Evolutionary conservation across 2,113 vertebrate genomes (phyloP), one percentile per base, ranked within the genome.

Genomic region (Coptodon bakossiorum): DNA sequence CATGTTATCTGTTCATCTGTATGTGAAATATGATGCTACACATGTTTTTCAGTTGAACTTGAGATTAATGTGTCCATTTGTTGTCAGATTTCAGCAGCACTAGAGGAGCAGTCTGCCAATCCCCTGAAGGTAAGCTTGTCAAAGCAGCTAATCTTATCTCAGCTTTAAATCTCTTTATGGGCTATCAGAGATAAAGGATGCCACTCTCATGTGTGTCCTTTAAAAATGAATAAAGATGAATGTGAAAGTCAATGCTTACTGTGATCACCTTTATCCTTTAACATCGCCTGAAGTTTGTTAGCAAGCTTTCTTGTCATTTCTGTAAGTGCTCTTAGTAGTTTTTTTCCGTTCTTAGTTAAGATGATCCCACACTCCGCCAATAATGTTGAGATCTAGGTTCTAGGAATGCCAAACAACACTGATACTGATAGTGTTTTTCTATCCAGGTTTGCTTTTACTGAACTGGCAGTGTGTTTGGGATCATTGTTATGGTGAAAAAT

Each of bases 61-160:
- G 5, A 88, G 12, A 57, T 52, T 24, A 14, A 14, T 38, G 13
- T 86, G 16, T 78, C 3, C 1, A 24, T 71, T 85, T 59, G 19
- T 86, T 83, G 17, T 71, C 93, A 99, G 98, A 97, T 98, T 94
- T 94, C 96, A 36, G 96, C 96, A 54, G 92, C 97, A 43, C 94
- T 98, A 83, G 96, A 95, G 88, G 96, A 94, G 85, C 95, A 94
- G 10, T 96, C 96, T 68, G 92, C 88, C 29, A 88, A 90, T 9
- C 40, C 93, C 19, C 85, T 88, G 13, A 89, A 97, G 97, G 98
- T 99, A 95, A 95, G 88, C 54, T 52, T 22, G 5, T 45, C 27
- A 3, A 17, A 59, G 22, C 14, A 22, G 19, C 27, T 40, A 10
- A 57, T 56, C 9, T 19, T 71, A 78, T 6, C 24, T 50, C 1